Conservation (phyloP, 2,113 vertebrate species). For the Barbus barbus region DNA sequence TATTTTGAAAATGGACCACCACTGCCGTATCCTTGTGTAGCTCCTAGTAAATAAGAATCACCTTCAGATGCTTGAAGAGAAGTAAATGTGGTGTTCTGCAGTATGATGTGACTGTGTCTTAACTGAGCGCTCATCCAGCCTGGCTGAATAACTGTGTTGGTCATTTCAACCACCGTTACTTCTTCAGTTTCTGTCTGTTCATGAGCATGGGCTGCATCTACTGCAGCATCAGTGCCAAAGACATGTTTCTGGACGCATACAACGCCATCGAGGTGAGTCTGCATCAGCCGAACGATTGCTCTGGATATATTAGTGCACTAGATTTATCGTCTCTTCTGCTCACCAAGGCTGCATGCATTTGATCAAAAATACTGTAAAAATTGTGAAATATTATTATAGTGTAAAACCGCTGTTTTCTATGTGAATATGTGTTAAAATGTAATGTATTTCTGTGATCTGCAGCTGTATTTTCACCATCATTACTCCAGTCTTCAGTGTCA, state of each 20-base stretch:
- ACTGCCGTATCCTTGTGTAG: slow-evolving; percentile 95
- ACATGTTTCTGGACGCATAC: slow-evolving; percentile 90
- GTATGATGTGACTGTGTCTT: slow-evolving; percentile 55
- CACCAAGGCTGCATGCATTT: neutral
- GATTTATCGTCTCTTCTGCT: neutral
- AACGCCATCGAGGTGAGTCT: slow-evolving; percentile 86
- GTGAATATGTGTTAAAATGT: neutral
- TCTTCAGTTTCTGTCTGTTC: slow-evolving; percentile 97
- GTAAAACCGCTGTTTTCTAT: no score
- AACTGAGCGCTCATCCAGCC: slow-evolving; percentile 72
- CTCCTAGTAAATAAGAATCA: no score
- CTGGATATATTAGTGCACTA: neutral
- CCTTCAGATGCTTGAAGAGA: no score
- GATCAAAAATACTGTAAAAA: neutral
- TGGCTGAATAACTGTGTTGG: slow-evolving; percentile 99
- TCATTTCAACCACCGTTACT: slow-evolving; percentile 97
- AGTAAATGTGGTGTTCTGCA: no score
- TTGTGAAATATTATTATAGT: neutral
- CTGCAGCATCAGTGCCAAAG: slow-evolving; percentile 90
- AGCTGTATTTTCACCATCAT: neutral
- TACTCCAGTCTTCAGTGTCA: no score
- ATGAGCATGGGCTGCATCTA: slow-evolving; percentile 97
- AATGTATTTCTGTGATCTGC: neutral
- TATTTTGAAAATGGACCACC: slow-evolving; percentile 98
- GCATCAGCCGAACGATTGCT: no score